phyloP scores from a whole-genome alignment of 2,888 invertebrate species.

The Campoplex capitator region DNA sequence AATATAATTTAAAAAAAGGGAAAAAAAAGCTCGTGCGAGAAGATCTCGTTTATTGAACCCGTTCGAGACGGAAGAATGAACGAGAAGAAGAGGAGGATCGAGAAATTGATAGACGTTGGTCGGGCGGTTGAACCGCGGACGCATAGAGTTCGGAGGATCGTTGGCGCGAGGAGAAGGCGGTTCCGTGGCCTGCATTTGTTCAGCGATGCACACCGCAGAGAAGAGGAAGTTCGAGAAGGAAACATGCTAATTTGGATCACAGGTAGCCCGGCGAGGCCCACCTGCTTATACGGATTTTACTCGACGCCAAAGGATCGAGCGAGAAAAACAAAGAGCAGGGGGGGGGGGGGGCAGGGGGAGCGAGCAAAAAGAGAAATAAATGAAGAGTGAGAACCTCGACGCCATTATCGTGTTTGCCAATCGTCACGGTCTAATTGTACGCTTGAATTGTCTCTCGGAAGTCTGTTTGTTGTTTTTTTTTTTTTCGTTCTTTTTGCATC shows the following conservation, averaged over 20 bases:
- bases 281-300: conserved; percentile 43
- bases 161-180: conserved; percentile 68
- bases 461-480: conserved; percentile 3
- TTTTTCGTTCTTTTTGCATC: conserved; percentile 10
- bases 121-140: conserved; percentile 31
- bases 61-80: not conserved
- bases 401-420: conserved; percentile 70
- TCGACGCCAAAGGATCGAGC: conserved; percentile 66
- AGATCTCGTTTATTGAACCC: conserved; percentile 8
- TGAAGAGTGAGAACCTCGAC: conserved; percentile 52
- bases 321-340: not conserved
- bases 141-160: conserved; percentile 50
- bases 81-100: conserved; percentile 26
- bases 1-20: not conserved
- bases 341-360: not conserved
- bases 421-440: conserved; percentile 73
- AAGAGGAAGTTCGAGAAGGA: conserved; percentile 75
- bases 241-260: conserved; percentile 75
- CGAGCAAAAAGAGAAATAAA: conserved; percentile 9
- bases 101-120: conserved; percentile 24
- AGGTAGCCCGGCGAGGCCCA: conserved; percentile 63
- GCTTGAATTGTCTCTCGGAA: conserved; percentile 62
- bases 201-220: conserved; percentile 71
- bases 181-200: conserved; percentile 75
- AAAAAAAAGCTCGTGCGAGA: not conserved